These are phyloP conservation scores for Calliphora vomitoria DNA, from an alignment of 2,888 invertebrate species.

Conservation along the genomic window DNA sequence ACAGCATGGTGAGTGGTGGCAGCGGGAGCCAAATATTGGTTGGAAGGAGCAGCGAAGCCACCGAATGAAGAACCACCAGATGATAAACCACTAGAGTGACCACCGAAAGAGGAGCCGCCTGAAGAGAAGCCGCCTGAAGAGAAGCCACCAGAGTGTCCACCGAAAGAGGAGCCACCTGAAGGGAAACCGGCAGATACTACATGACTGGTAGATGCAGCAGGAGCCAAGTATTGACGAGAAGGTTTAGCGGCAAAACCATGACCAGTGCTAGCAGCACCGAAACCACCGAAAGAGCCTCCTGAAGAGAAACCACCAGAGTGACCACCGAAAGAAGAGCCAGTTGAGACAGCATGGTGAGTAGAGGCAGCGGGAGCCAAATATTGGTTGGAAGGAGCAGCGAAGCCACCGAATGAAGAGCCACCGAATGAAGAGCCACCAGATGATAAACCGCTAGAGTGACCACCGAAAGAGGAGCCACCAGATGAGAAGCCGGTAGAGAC, in stretches of 20 bases:
- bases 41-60: constrained; percentile 32
- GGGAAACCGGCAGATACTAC: constrained; percentile 9
- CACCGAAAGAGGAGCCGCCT: constrained; percentile 49
- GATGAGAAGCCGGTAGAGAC: constrained; percentile 54
- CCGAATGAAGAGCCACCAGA: constrained; percentile 29
- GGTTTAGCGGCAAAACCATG: constrained; percentile 47
- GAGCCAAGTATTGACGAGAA: constrained; percentile 44
- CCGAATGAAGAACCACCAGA: constrained; percentile 3
- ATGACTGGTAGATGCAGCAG: constrained; percentile 50
- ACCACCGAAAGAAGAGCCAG: constrained; percentile 6
- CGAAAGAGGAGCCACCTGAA: constrained; percentile 10
- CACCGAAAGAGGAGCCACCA: constrained; percentile 15
- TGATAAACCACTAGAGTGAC: constrained; percentile 10
- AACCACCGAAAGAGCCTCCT: constrained; percentile 9
- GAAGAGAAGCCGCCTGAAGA: constrained; percentile 60
- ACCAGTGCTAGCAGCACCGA: constrained; percentile 19
- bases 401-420: no score
- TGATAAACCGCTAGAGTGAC: constrained; percentile 51
- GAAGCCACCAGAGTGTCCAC: constrained; percentile 9
- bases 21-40: constrained; percentile 55
- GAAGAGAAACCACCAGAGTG: neutral
- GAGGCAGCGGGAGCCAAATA: constrained; percentile 61
- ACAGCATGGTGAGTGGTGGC: constrained; percentile 38
- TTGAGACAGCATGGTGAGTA: constrained; percentile 22
- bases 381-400: constrained; percentile 27